Conservation (phyloP, 1,140 invertebrate species). For the Diorhabda carinulata region DNA sequence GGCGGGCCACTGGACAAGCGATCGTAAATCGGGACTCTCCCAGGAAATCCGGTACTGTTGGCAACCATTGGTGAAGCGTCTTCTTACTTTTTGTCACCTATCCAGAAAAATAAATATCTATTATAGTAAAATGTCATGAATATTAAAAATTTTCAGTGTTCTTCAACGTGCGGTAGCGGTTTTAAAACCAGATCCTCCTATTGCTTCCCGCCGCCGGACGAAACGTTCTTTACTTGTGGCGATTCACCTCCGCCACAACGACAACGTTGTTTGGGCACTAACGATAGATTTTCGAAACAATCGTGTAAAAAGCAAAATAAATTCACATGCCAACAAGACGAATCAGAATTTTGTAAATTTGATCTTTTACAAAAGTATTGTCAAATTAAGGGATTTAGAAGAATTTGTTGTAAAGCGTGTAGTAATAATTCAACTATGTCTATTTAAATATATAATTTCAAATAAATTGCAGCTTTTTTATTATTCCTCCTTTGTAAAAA, state of each 20-base stretch:
- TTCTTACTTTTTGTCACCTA: background rate
- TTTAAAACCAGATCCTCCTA: slow-evolving; percentile 59
- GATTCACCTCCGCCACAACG: slow-evolving; percentile 45
- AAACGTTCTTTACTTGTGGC: slow-evolving; percentile 52
- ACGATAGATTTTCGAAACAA: slow-evolving; percentile 26
- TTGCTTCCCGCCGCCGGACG: slow-evolving; percentile 57
- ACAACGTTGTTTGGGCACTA: slow-evolving; percentile 42
- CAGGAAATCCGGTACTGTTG: no score
- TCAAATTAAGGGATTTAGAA: slow-evolving; percentile 52
- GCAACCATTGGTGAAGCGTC: no score
- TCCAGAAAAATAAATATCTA: background rate
- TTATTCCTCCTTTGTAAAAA: no score
- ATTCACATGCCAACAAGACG: slow-evolving; percentile 46
- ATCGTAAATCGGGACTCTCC: no score
- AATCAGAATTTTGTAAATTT: slow-evolving; percentile 50
- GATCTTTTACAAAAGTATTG: slow-evolving; percentile 54
- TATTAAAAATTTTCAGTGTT: slow-evolving; percentile 60
- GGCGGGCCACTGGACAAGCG: no score
- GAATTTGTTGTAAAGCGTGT: slow-evolving; percentile 56
- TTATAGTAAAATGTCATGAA: background rate
- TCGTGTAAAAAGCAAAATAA: slow-evolving; percentile 37
- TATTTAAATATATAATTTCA: no score
- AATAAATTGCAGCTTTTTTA: no score
- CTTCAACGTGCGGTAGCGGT: slow-evolving; percentile 69
- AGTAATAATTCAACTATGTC: no score